A percentile compares a stretch with the other conserved stretches of the same genome.
Conservation (phyloP, 2,888 invertebrate species). For the Heliconius charithonia region DNA sequence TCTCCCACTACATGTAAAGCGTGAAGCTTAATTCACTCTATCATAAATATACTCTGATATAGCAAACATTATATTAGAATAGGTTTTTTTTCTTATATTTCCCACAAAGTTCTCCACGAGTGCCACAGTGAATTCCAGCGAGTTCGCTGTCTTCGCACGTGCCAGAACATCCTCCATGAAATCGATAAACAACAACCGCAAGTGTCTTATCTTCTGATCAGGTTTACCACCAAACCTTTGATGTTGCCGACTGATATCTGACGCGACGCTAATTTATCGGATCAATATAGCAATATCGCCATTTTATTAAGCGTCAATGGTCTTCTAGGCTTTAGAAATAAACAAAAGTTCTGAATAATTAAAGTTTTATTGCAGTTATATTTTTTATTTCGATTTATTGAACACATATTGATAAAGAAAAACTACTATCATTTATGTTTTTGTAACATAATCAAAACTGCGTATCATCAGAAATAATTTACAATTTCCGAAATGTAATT, state of each 20-base stretch:
- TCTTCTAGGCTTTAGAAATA: conserved; percentile 22
- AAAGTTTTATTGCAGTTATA: conserved; percentile 1
- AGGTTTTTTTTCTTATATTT: not conserved
- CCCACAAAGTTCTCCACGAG: not conserved
- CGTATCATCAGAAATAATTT: not conserved
- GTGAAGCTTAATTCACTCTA: too few relatives aligned
- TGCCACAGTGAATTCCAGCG: not conserved
- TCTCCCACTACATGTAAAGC: too few relatives aligned
- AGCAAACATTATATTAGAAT: too few relatives aligned
- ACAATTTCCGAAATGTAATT: conserved; percentile 27
- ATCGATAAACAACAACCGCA: conserved; percentile 50
- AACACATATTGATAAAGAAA: conserved; percentile 8
- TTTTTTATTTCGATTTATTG: conserved; percentile 7
- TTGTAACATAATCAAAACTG: not conserved
- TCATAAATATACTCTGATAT: not conserved
- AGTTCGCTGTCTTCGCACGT: conserved; percentile 38
- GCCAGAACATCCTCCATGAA: conserved; percentile 51
- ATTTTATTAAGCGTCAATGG: conserved; percentile 24
- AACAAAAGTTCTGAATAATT: conserved; percentile 9
- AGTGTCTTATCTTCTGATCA: conserved; percentile 33
- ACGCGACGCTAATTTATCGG: conserved; percentile 21
- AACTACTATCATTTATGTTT: not conserved
- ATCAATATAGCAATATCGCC: conserved; percentile 25
- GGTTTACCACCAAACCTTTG: conserved; percentile 34
- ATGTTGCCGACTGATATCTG: conserved; percentile 25